phyloP scores from a whole-genome alignment of 2,113 vertebrate genomes.

The Pyrgilauda ruficollis region DNA sequence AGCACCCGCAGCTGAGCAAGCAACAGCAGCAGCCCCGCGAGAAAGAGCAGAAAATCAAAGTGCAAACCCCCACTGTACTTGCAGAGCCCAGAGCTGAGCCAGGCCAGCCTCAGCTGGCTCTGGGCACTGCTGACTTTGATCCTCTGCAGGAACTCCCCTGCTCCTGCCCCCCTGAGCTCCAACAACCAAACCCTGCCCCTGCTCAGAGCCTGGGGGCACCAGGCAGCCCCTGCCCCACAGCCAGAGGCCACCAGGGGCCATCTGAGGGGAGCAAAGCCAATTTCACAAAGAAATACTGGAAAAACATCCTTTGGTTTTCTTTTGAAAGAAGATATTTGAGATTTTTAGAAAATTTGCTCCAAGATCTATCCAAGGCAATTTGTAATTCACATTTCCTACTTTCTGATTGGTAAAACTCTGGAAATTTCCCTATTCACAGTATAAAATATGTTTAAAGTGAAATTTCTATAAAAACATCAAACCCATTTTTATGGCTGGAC shows the following conservation, averaged over 20 bases:
- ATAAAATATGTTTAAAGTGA: not conserved
- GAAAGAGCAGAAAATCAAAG: not conserved
- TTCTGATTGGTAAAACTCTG: not conserved
- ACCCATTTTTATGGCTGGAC: not conserved
- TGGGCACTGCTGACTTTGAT: not conserved
- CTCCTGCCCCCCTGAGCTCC: not conserved
- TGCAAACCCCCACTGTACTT: not conserved
- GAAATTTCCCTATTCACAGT: not conserved
- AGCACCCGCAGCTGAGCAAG: not conserved
- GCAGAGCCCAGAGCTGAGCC: not conserved
- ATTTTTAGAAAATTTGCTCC: not conserved
- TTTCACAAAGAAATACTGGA: too few species aligned
- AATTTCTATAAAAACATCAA: not conserved
- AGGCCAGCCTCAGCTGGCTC: not conserved
- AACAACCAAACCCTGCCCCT: not conserved
- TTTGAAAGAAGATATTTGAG: not conserved
- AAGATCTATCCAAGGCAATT: not conserved
- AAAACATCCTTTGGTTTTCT: too few species aligned
- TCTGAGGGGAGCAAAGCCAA: fast-evolving
- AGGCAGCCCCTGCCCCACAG: not conserved
- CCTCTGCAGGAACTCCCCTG: too few species aligned
- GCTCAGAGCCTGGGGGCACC: not conserved
- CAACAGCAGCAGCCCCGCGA: not conserved
- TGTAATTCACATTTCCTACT: not conserved
- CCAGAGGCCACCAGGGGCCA: not conserved